Conservation (phyloP, 1,140 invertebrate genomes). For the Drosophila mayri region DNA sequence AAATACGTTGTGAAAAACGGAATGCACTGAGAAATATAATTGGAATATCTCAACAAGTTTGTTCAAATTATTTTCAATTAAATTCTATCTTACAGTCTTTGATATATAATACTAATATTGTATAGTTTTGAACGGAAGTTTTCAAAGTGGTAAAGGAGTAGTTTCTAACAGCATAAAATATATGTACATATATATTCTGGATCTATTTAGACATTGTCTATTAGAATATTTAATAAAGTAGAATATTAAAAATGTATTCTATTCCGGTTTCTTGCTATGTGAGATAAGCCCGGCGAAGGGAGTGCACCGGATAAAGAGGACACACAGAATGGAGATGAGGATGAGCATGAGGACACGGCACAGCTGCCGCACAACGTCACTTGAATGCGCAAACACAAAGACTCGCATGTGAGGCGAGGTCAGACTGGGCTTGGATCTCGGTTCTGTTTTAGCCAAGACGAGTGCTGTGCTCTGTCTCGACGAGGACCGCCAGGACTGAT, state of each 20-base stretch:
- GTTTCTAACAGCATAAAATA: no score
- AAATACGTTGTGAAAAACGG: slow-evolving; percentile 12
- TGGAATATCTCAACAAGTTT: neutral
- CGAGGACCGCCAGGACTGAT: slow-evolving; percentile 38
- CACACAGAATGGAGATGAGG: slow-evolving; percentile 28
- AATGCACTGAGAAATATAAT: neutral
- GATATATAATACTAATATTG: no score
- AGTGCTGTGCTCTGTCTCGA: slow-evolving; percentile 6
- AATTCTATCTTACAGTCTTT: neutral
- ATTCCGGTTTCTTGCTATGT: slow-evolving; percentile 8
- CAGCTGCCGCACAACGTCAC: slow-evolving; percentile 62
- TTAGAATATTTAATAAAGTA: neutral
- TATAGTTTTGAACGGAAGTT: neutral
- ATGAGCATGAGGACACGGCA: slow-evolving; percentile 29
- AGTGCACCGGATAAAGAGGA: slow-evolving; percentile 34
- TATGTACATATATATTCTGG: neutral
- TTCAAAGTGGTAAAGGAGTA: neutral
- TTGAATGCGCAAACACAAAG: slow-evolving; percentile 81
- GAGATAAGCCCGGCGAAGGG: slow-evolving; percentile 13
- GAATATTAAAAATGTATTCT: neutral
- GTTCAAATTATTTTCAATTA: neutral
- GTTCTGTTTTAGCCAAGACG: slow-evolving; percentile 13
- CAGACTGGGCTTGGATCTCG: slow-evolving; percentile 26
- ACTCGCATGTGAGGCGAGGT: slow-evolving; percentile 65
- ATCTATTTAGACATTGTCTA: neutral